Conservation (phyloP, 2,113 vertebrate species). For the Murina feae region DNA sequence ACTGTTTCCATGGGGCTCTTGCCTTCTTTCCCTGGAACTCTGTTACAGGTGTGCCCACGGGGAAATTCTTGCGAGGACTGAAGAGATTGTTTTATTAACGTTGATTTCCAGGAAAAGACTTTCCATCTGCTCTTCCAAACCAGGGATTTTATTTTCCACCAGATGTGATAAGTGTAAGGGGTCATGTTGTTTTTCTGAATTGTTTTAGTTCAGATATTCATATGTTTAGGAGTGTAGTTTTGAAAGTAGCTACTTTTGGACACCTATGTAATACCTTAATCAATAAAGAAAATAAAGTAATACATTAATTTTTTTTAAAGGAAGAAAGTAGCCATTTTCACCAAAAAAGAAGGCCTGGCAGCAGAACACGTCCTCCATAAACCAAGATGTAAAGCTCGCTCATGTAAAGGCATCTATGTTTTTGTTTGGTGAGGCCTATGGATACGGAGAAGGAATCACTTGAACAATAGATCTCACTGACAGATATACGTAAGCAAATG, state of each 20-base stretch:
- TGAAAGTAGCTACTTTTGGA: not conserved
- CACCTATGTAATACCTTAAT: too few species aligned
- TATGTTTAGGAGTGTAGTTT: not conserved
- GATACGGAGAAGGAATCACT: slow-evolving; percentile 17
- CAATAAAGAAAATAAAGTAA: too few species aligned
- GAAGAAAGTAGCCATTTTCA: not conserved
- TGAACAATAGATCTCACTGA: not conserved
- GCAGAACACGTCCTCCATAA: not conserved
- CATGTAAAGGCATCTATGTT: not conserved
- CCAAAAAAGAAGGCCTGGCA: not conserved
- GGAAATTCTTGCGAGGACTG: not conserved
- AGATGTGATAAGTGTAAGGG: not conserved
- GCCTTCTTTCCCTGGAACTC: not conserved
- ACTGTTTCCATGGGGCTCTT: not conserved
- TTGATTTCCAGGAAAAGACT: not conserved
- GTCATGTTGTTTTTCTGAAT: not conserved
- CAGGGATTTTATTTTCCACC: not conserved
- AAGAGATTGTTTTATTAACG: not conserved
- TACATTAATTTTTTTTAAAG: too few species aligned
- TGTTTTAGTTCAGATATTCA: not conserved
- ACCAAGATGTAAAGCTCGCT: not conserved
- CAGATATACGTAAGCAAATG: not conserved
- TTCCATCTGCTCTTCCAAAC: slow-evolving; percentile 17
- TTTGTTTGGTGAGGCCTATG: not conserved
- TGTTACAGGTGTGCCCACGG: not conserved